Evolutionary conservation across 2,888 invertebrate genomes (phyloP).

Genomic region (Thereva unica): DNA sequence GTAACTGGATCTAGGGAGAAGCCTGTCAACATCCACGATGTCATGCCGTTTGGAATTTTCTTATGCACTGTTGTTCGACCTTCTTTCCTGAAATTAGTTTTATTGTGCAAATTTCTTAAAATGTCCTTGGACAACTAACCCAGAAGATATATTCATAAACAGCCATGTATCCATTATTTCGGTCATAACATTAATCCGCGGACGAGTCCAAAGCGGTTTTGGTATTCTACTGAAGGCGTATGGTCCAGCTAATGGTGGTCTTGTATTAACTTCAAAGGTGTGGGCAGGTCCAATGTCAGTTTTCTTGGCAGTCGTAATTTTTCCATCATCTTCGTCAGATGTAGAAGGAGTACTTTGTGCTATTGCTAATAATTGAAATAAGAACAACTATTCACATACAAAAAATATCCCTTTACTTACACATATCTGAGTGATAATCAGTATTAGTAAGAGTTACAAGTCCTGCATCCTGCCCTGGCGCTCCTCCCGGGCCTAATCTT

Average conservation of each 20-base stretch:
- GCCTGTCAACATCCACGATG: constrained; percentile 82
- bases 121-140: constrained; percentile 60
- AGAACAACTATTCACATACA: neutral
- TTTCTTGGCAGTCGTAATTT: constrained; percentile 53
- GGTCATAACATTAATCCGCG: constrained; percentile 77
- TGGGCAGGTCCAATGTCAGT: constrained; percentile 58
- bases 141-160: constrained; percentile 79
- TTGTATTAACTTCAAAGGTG: constrained; percentile 64
- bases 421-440: constrained; percentile 51
- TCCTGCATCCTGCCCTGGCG: constrained; percentile 55
- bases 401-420: constrained; percentile 40
- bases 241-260: constrained; percentile 84
- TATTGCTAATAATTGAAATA: neutral
- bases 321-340: constrained; percentile 48
- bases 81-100: constrained; percentile 57
- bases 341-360: constrained; percentile 32
- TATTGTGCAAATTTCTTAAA: neutral
- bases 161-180: constrained; percentile 80
- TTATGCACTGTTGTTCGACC: constrained; percentile 65
- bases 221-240: constrained; percentile 90
- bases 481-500: constrained; percentile 47
- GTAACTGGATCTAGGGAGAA: constrained; percentile 77
- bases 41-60: constrained; percentile 79
- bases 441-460: constrained; percentile 55
- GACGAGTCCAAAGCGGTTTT: constrained; percentile 77